Evolutionary conservation across 2,113 vertebrate genomes (phyloP).

Genomic region (Gymnarchus niloticus): DNA sequence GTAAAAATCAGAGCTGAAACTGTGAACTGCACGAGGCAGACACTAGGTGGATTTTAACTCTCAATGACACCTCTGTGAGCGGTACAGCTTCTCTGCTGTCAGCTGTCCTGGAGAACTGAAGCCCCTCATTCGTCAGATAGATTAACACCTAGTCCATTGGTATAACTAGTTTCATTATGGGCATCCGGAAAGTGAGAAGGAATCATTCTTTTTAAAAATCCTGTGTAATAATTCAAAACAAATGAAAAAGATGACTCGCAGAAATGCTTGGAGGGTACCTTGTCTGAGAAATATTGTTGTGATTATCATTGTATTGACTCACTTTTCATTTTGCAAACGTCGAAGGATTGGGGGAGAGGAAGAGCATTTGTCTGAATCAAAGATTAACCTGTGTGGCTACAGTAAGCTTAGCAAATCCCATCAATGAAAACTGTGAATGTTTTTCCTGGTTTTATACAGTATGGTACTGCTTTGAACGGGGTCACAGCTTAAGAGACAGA

Average conservation of each 20-base stretch:
- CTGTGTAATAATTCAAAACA: neutral
- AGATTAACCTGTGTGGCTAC: conserved; percentile 2
- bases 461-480: neutral
- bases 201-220: neutral
- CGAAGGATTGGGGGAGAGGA: conserved; percentile 6
- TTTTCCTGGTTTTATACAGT: neutral
- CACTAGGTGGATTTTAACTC: conserved; percentile 60
- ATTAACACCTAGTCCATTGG: neutral
- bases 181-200: neutral
- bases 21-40: conserved; percentile 53
- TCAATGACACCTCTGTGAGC: conserved; percentile 54
- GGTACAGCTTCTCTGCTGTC: conserved; percentile 48
- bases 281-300: neutral
- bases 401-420: neutral
- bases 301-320: conserved; percentile 3
- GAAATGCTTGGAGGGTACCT: neutral
- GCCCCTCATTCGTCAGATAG: neutral
- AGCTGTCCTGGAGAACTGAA: conserved; percentile 52
- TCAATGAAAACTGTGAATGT: neutral
- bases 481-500: neutral
- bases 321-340: conserved; percentile 1
- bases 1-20: conserved; percentile 24
- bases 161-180: neutral
- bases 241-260: conserved; percentile 16
- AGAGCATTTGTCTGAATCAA: conserved; percentile 6